Evolutionary conservation across 2,797 vertebrate genomes (phyloP).

Genomic region (Enteromius fasciolatus): DNA sequence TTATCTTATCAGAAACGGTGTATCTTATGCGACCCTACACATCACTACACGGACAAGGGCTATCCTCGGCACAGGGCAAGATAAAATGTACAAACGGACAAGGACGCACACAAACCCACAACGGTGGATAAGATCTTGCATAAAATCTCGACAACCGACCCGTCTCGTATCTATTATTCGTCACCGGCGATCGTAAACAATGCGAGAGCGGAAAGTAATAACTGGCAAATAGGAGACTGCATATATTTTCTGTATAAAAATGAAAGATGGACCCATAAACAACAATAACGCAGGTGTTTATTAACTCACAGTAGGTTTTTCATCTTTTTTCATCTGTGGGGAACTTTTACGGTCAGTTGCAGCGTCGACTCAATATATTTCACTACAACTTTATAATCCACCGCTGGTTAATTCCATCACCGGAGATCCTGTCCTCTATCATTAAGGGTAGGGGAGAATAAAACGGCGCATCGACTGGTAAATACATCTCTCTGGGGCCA

Average conservation of each 20-base stretch:
- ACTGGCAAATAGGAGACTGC: slow-evolving; percentile 18
- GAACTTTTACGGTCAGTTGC: slow-evolving; percentile 17
- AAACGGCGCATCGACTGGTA: slow-evolving; percentile 21
- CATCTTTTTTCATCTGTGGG: slow-evolving; percentile 13
- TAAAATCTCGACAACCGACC: slow-evolving; percentile 20
- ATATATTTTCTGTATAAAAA: slow-evolving; percentile 38
- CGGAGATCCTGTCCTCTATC: slow-evolving; percentile 8
- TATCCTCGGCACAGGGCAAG: neutral
- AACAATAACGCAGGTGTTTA: slow-evolving; percentile 33
- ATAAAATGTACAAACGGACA: slow-evolving; percentile 26
- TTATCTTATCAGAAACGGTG: slow-evolving; percentile 44
- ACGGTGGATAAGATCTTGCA: slow-evolving; percentile 30
- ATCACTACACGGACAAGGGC: slow-evolving; percentile 14
- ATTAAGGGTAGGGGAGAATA: slow-evolving; percentile 11
- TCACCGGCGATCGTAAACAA: slow-evolving; percentile 9
- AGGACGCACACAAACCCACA: neutral
- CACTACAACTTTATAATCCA: slow-evolving; percentile 9
- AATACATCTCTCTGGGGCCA: slow-evolving; percentile 15
- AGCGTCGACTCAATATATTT: neutral
- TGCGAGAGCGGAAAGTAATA: slow-evolving; percentile 10
- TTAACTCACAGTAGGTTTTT: slow-evolving; percentile 20
- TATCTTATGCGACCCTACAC: slow-evolving; percentile 7
- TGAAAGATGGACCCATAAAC: slow-evolving; percentile 25
- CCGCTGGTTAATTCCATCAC: slow-evolving; percentile 16
- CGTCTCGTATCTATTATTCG: slow-evolving; percentile 21